phyloP scores from a whole-genome alignment of 2,113 vertebrate genomes.

The Cebidichthys violaceus region DNA sequence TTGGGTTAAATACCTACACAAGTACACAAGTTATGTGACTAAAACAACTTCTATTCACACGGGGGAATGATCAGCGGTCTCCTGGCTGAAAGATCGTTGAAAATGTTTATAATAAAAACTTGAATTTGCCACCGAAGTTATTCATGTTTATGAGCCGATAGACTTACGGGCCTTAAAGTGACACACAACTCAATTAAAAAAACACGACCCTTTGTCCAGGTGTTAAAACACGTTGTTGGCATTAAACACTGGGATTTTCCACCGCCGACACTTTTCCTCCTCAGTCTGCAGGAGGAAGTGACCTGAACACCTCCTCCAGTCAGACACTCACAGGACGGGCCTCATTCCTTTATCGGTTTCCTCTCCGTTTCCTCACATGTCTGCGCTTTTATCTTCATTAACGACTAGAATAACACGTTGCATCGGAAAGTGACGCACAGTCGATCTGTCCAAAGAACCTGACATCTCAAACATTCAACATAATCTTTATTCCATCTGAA shows the following conservation, averaged over 20 bases:
- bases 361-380: conserved; percentile 7
- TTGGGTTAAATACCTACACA: too few species aligned
- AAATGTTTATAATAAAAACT: neutral
- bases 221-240: conserved; percentile 13
- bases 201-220: neutral
- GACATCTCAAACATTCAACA: neutral
- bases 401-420: neutral
- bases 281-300: conserved; percentile 27
- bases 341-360: conserved; percentile 23
- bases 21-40: neutral
- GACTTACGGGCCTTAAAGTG: neutral
- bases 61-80: too few species aligned
- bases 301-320: conserved; percentile 18
- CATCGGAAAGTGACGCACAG: neutral
- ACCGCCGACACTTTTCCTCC: conserved; percentile 16
- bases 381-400: neutral
- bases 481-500: neutral
- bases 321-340: neutral
- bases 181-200: neutral
- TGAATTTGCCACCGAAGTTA: neutral
- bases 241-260: neutral
- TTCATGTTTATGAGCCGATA: neutral
- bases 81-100: neutral
- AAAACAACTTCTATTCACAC: too few species aligned
- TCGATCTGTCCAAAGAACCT: neutral